phyloP scores from a whole-genome alignment of 2,888 invertebrate species.

The Drosophila paranaensis region DNA sequence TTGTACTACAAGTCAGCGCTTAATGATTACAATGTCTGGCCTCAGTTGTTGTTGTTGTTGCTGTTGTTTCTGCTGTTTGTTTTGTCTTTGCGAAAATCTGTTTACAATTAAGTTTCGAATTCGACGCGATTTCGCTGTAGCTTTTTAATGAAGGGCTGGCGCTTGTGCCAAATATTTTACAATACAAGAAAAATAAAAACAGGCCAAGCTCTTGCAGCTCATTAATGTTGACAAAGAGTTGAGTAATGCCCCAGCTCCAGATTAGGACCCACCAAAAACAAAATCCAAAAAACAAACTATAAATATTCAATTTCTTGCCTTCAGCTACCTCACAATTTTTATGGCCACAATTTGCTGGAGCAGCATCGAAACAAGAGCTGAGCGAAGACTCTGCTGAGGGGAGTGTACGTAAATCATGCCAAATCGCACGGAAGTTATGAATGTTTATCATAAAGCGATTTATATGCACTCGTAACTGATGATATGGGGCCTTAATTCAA shows the following conservation, averaged over 20 bases:
- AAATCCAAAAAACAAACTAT: neutral
- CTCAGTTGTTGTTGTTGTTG: slow-evolving; percentile 35
- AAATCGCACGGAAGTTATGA: slow-evolving; percentile 69
- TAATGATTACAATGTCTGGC: slow-evolving; percentile 79
- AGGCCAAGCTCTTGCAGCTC: slow-evolving; percentile 42
- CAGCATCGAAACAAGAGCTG: neutral
- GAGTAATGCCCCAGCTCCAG: slow-evolving; percentile 26
- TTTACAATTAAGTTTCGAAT: slow-evolving; percentile 74
- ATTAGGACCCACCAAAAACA: neutral
- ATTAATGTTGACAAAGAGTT: slow-evolving; percentile 57
- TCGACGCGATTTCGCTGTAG: slow-evolving; percentile 42
- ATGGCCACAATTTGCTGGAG: slow-evolving; percentile 34
- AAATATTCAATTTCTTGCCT: slow-evolving; percentile 22
- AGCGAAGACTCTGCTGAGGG: neutral
- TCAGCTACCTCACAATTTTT: slow-evolving; percentile 41
- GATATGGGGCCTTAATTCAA: slow-evolving; percentile 31
- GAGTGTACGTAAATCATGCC: slow-evolving; percentile 60
- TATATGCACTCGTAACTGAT: slow-evolving; percentile 51
- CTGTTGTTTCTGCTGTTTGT: slow-evolving; percentile 52
- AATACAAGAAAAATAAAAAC: neutral
- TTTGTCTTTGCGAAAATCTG: slow-evolving; percentile 65
- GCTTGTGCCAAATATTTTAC: slow-evolving; percentile 58
- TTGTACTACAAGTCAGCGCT: slow-evolving; percentile 77
- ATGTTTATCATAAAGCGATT: slow-evolving; percentile 72
- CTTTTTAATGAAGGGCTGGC: slow-evolving; percentile 74